Conservation (phyloP, 2,797 vertebrate species). For the Karalla daura region DNA sequence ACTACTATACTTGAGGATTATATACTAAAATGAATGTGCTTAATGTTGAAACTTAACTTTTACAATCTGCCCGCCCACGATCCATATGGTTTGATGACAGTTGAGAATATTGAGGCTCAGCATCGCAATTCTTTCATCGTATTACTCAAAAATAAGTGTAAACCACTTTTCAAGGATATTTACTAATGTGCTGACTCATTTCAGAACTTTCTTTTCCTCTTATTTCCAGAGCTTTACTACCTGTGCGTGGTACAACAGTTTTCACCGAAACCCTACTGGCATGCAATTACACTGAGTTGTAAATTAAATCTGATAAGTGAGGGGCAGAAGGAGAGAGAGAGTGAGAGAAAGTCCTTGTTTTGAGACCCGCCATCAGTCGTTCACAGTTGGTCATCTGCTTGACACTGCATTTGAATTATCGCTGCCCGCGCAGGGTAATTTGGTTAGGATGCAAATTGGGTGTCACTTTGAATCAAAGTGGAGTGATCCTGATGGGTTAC, state of each 20-base stretch:
- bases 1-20: constrained; percentile 28
- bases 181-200: background rate
- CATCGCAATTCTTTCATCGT: constrained; percentile 7
- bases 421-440: constrained; percentile 23
- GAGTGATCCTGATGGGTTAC: constrained; percentile 19
- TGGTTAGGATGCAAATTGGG: constrained; percentile 30
- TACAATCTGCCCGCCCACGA: constrained; percentile 3
- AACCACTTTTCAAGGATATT: too few relatives aligned
- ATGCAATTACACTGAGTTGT: constrained; percentile 11
- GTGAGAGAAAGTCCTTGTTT: constrained; percentile 18
- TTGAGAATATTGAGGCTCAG: background rate
- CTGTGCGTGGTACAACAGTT: background rate
- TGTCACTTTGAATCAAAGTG: constrained; percentile 22
- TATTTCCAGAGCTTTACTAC: background rate
- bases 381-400: constrained; percentile 21
- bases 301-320: constrained; percentile 11
- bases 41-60: constrained; percentile 31
- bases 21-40: constrained; percentile 25
- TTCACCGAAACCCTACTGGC: background rate
- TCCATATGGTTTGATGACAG: constrained; percentile 20
- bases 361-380: constrained; percentile 8
- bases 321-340: constrained; percentile 3
- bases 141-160: too few relatives aligned
- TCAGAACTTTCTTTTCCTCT: background rate
- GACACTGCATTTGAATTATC: constrained; percentile 24